Percentiles rank a stretch among this genome's conserved stretches.
phyloP scores from a whole-genome alignment of 2,888 invertebrate genomes.

The Kuschelorhynchus macadamiae region DNA sequence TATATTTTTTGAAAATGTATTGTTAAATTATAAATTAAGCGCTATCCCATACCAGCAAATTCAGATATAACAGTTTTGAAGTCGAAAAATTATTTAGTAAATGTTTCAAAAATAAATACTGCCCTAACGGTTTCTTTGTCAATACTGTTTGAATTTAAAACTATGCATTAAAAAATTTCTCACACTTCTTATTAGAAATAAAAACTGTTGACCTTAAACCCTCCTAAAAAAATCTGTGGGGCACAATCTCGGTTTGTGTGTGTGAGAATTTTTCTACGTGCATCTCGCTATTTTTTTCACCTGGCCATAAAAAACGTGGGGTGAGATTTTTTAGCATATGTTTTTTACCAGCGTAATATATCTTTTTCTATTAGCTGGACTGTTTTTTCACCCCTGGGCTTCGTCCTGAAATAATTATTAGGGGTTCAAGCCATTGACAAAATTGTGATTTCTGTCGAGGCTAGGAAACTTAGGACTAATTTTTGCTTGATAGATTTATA shows the following conservation, averaged over 20 bases:
- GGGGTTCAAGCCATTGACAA: background rate
- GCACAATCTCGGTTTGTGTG: constrained; percentile 30
- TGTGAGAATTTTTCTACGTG: constrained; percentile 53
- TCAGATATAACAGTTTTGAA: too few species aligned
- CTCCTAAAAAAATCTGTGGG: constrained; percentile 45
- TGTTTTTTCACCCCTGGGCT: constrained; percentile 47
- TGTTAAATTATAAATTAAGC: too few species aligned
- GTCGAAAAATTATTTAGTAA: too few species aligned
- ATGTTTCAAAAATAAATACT: too few species aligned
- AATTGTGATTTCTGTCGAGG: constrained; percentile 29
- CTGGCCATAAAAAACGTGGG: constrained; percentile 51
- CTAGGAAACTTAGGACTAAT: too few species aligned
- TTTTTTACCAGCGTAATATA: constrained; percentile 52
- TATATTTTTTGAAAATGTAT: too few species aligned
- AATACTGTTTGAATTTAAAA: background rate
- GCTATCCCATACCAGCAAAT: too few species aligned
- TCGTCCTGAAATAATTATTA: constrained; percentile 7
- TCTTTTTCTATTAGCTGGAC: constrained; percentile 50
- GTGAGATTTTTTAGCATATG: constrained; percentile 46
- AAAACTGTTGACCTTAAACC: constrained; percentile 25
- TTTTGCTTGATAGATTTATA: too few species aligned
- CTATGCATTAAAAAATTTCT: constrained; percentile 4
- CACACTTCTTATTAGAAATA: constrained; percentile 6
- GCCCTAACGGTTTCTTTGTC: background rate
- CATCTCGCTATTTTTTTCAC: constrained; percentile 51